These are phyloP conservation scores for Menidia beryllina DNA, from an alignment of 2,113 vertebrate species.

Conservation along the genomic window DNA sequence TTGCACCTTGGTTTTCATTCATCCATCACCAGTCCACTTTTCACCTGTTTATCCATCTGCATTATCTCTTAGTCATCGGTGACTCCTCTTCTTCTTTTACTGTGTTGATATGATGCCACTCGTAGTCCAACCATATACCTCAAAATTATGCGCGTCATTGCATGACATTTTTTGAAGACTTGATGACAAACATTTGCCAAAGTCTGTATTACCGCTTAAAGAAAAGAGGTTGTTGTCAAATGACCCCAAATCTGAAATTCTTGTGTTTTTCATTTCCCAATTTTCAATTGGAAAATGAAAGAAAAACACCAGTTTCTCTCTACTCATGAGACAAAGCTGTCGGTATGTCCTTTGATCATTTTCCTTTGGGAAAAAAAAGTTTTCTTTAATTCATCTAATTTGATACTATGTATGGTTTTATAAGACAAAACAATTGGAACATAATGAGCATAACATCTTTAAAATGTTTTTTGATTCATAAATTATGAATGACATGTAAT, in stretches of 20 bases:
- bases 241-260: background rate
- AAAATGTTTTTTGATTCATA: background rate
- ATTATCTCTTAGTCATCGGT: background rate
- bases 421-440: background rate
- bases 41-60: background rate
- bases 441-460: slow-evolving; percentile 1
- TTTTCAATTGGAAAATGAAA: background rate
- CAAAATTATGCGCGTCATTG: no score
- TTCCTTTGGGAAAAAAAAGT: no score
- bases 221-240: background rate
- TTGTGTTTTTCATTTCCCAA: background rate
- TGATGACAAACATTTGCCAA: no score
- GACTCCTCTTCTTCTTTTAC: no score
- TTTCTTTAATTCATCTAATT: no score
- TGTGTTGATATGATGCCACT: no score
- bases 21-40: background rate
- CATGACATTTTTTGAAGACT: no score
- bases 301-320: slow-evolving; percentile 3
- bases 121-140: no score
- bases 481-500: background rate
- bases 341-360: background rate
- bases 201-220: no score
- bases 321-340: slow-evolving; percentile 4
- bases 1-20: slow-evolving; percentile 7
- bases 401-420: no score